Evolutionary conservation across 2,797 vertebrate genomes (phyloP).

Genomic region (Arvicola amphibius): DNA sequence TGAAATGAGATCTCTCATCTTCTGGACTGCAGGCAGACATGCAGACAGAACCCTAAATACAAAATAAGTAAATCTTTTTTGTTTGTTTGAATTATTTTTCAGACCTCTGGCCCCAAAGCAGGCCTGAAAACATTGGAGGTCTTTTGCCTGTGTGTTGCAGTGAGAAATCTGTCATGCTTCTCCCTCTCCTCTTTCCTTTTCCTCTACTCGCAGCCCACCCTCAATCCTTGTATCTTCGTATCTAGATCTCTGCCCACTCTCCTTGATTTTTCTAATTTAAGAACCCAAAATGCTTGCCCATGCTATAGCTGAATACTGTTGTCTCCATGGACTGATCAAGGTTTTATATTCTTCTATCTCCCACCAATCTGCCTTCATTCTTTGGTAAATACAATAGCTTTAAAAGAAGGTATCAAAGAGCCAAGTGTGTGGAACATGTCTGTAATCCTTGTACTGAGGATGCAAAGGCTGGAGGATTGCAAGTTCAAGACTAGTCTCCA

Average conservation of each 20-base stretch:
- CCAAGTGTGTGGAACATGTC: neutral
- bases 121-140: slow-evolving; percentile 63
- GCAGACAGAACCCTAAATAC: no score
- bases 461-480: neutral
- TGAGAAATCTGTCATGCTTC: neutral
- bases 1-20: no score
- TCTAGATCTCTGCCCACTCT: neutral
- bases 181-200: neutral
- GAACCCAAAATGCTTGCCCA: slow-evolving; percentile 7
- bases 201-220: neutral
- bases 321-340: slow-evolving; percentile 25
- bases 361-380: neutral
- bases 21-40: no score
- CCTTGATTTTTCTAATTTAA: slow-evolving; percentile 9
- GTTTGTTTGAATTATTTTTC: neutral
- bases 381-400: slow-evolving; percentile 58
- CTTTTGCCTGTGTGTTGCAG: slow-evolving; percentile 54
- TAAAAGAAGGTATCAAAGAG: slow-evolving; percentile 26
- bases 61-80: no score
- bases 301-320: slow-evolving; percentile 1
- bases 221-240: neutral
- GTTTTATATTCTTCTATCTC: slow-evolving; percentile 4
- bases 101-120: no score
- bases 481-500: neutral
- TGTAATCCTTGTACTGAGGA: neutral